Conservation (phyloP, 2,888 invertebrate species). For the Orthosia cruda region DNA sequence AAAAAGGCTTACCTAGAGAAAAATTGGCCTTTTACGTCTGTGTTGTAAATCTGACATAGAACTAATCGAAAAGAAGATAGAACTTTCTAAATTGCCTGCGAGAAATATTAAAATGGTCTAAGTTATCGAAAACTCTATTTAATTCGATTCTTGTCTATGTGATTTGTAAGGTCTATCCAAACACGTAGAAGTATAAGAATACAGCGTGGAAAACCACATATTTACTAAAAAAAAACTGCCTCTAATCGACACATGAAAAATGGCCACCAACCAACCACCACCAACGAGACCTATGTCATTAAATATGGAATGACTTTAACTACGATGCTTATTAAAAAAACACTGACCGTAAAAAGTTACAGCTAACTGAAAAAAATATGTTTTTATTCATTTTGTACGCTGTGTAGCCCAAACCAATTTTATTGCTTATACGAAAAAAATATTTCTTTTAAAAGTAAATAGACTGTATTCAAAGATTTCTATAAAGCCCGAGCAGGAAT, state of each 20-base stretch:
- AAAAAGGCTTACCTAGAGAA: neutral
- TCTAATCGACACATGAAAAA: neutral
- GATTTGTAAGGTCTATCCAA: neutral
- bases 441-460: neutral
- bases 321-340: no score
- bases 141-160: neutral
- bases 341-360: no score
- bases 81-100: neutral
- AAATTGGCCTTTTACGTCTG: constrained; percentile 5
- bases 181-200: neutral
- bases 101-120: neutral
- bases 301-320: no score
- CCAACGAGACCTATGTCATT: no score
- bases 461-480: no score
- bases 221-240: neutral
- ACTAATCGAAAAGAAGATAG: neutral
- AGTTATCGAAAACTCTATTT: neutral
- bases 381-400: no score
- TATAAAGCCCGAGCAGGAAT: no score
- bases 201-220: neutral
- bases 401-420: no score
- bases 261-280: neutral
- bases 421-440: no score
- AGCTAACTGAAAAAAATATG: no score
- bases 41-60: neutral